Base-by-base conservation (phyloP, 2,113 vertebrate species). In the Channa argus region DNA sequence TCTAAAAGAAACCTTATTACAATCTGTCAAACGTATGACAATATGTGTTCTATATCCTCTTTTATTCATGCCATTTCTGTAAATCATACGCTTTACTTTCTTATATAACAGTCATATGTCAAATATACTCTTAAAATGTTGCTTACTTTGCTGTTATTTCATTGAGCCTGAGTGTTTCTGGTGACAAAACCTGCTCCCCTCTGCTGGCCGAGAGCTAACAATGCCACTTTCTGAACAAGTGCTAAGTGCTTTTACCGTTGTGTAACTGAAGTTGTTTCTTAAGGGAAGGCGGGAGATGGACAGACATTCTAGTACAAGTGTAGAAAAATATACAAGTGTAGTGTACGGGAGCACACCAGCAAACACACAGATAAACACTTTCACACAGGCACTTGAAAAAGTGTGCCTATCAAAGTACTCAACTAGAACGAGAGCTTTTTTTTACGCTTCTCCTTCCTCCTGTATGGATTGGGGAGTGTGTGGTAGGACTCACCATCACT, bases 171-270 rank as follows among this genome's bases (percentile, higher is more conserved):
- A 34, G 55, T 76, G 70, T 85, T 67, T 82, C 38, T 62, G 74
- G 71, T 79, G 64, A 87, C 81, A 84, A 79, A 82, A 64, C 86
- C 64, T 87, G 85, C 79, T 85, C 85, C 86, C 86, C 88, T 86
- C 88, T 91, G 83, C 88, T 91, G 86, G 88, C 24, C 70, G 15
- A 64, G 61, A 74, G 37, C 79, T 83, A 45, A 63, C 79, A 89
- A 71, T 86, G 82, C 81, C 65, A 69, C 64, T 62, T 39, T 60
- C 41, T 55, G 56, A 69, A 68, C 41, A 68, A 60, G 38, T 70
- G 59, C 65, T 50, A 56, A 71, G 63, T 63, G 69, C 72, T 63
- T 71, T 70, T 76, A 56, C 59, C 38, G 6, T 38, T 66, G 65
- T 73, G 58, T 41, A 50, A 0, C n/a, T 6, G 13, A 72, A 13